phyloP scores from a whole-genome alignment of 2,888 invertebrate species.

The Holacanthella duospinosa region DNA sequence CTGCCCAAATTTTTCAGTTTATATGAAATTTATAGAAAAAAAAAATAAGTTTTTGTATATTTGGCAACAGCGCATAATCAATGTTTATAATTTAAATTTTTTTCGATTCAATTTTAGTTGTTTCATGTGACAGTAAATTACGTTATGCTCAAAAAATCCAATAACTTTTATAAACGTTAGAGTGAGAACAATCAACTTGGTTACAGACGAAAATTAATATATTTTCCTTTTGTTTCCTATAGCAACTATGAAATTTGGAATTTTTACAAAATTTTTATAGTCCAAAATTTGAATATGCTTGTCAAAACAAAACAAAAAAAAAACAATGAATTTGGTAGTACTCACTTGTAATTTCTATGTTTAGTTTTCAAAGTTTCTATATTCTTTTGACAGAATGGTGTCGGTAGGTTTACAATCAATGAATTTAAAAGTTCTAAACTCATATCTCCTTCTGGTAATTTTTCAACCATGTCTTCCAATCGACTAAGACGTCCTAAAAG shows the following conservation, averaged over 20 bases:
- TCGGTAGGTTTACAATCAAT: constrained; percentile 51
- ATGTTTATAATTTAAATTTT: neutral
- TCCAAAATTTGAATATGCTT: neutral
- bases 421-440: constrained; percentile 65
- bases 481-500: constrained; percentile 71
- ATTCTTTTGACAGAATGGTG: neutral
- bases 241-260: neutral
- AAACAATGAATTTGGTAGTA: neutral
- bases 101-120: too few relatives aligned
- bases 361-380: neutral
- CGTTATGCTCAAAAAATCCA: too few relatives aligned
- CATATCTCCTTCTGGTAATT: constrained; percentile 62
- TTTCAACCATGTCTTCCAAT: constrained; percentile 67
- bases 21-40: too few relatives aligned
- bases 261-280: neutral
- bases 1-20: too few relatives aligned
- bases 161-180: too few relatives aligned
- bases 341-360: neutral
- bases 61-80: too few relatives aligned
- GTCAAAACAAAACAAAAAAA: neutral
- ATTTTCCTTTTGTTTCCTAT: neutral
- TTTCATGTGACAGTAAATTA: too few relatives aligned
- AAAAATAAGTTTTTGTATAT: too few relatives aligned
- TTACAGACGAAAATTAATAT: neutral
- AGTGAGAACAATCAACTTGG: too few relatives aligned